These are phyloP conservation scores for Anseranas semipalmata DNA, from an alignment of 2,113 vertebrate species.

Conservation along the genomic window DNA sequence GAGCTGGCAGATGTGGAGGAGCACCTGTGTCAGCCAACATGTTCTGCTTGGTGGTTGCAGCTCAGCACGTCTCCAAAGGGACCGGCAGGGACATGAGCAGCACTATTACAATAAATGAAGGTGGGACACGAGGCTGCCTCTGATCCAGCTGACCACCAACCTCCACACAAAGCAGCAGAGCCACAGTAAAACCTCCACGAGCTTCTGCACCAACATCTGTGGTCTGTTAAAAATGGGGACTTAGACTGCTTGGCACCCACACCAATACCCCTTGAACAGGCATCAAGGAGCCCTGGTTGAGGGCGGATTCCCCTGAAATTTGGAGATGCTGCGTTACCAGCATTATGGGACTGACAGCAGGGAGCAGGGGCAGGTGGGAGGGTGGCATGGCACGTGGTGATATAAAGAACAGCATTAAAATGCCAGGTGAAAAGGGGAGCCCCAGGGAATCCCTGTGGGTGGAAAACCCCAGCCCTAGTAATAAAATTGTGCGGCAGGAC, in stretches of 20 bases:
- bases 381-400: neutral
- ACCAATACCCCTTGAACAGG: neutral
- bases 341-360: fast-evolving
- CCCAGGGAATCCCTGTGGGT: neutral
- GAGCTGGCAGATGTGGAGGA: neutral
- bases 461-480: neutral
- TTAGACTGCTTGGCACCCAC: neutral
- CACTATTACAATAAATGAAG: fast-evolving
- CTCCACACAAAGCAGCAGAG: neutral
- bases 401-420: neutral
- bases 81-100: neutral
- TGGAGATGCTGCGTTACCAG: neutral
- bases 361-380: neutral
- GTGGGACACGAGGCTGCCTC: neutral
- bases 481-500: neutral
- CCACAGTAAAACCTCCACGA: neutral
- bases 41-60: neutral
- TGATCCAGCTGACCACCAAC: neutral
- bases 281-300: neutral
- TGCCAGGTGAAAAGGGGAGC: neutral
- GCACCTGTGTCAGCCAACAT: neutral
- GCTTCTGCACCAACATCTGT: neutral
- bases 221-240: neutral
- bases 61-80: neutral
- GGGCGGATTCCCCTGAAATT: neutral